Evolutionary conservation across 2,888 invertebrate genomes (phyloP).

Genomic region (Pseudococcus longispinus): DNA sequence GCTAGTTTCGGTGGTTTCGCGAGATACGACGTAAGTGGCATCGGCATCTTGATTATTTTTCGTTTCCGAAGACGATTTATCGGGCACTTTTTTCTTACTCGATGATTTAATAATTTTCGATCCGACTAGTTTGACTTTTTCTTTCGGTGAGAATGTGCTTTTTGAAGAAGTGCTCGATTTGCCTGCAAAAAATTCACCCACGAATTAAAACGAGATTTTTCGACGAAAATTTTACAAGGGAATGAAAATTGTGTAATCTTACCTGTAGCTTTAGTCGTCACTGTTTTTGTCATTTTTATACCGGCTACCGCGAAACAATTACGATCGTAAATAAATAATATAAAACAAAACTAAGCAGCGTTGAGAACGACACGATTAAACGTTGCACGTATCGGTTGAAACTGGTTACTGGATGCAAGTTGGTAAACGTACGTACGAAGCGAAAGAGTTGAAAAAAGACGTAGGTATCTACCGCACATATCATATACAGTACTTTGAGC

Average conservation of each 20-base stretch:
- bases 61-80: neutral
- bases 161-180: conserved; percentile 22
- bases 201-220: neutral
- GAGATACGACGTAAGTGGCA: neutral
- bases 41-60: neutral
- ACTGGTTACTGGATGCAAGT: conserved; percentile 52
- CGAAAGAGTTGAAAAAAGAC: conserved; percentile 7
- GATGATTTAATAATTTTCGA: conserved; percentile 52
- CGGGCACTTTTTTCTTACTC: conserved; percentile 44
- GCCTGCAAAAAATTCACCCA: neutral
- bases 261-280: neutral
- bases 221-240: neutral
- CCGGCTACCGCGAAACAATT: neutral
- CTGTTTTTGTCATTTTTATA: conserved; percentile 6
- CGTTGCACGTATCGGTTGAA: conserved; percentile 47
- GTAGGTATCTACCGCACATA: neutral
- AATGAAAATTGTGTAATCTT: neutral
- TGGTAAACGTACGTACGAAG: neutral
- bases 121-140: conserved; percentile 55
- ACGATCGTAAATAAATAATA: conserved; percentile 19
- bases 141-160: conserved; percentile 45
- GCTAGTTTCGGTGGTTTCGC: neutral
- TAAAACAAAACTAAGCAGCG: neutral
- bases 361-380: conserved; percentile 48
- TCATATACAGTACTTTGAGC: conserved; percentile 2